Base-by-base conservation (phyloP, 2,113 vertebrate genomes). In the Gila orcuttii region DNA sequence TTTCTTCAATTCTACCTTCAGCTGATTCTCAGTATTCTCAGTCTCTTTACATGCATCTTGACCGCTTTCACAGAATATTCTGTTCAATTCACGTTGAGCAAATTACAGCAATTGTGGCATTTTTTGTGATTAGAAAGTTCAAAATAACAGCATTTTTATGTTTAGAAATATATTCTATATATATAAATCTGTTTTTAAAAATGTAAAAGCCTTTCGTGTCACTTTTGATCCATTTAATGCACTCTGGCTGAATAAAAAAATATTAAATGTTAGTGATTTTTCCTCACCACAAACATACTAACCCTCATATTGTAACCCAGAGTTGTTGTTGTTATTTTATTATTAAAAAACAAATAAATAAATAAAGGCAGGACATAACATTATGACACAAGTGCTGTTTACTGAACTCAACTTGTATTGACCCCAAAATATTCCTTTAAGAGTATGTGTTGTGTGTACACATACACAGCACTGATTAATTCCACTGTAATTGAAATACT, bases 401-500 rank as follows among this genome's bases (percentile, higher is more conserved):
- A 28, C 71, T 74, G 71, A 47, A 42, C 71, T 74, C 12, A 28
- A 45, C 42, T 75, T 50, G 9, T 47, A 28, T 15, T 75, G 3
- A 50, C 25, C n/a, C n/a, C 42, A 15, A 42, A 75, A 15, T 28
- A 75, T 17, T 25, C 3, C 12, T 25, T 3, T 62, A 21, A 57
- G 55, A 21, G 52, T 59, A 21, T 59, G 6, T 42, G 10, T 50
- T 50, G 23, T 50, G 45, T 50, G 12, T 6, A 42, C 23, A 60
- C 78, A 79, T 60, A 19, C 57, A 68, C 45, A 64, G 42, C 60
- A 69, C 80, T 82, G 31, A 21, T 12, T 31, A 69, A 33, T 33
- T 82, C 25, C n/a, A 68, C 28, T n/a, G 28, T 55, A 69, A 69
- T 69, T 68, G 6, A 69, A 69, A 82, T 69, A 36, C 28, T 55